Evolutionary conservation across 2,888 invertebrate genomes (phyloP), one percentile per base, ranked within the genome.

Genomic region (Pandemis cinnamomeana): DNA sequence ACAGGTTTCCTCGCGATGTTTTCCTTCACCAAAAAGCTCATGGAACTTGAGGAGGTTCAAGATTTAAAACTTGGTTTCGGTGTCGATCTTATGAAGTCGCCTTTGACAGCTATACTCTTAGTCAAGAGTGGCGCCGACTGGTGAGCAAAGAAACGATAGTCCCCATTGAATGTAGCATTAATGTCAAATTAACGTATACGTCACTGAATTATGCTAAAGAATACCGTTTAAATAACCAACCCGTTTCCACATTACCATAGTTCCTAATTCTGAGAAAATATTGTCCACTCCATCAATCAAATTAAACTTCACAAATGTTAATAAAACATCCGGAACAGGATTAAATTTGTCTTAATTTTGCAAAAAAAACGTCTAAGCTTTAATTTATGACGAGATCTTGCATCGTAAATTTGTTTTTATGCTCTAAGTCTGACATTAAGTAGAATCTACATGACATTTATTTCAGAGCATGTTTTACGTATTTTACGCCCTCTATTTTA

Each of bases 321-420:
- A 68, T 68, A 64, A 69, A 69, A 69, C 46, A 63, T 67, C 41
- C 13, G 55, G 15, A 27, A 69, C 58, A 63, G 61, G 61, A 61
- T 36, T 48, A 60, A 51, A 51, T 44, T 61, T 44, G 36, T 36
- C 7, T 13, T 51, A 27, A 44, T 70, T 71, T 67, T 67, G 75
- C 71, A 67, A 71, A 71, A 71, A 71, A 66, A 67, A 27, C 46
- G 67, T 36, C 20, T 63, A 75, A 67, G 68, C 51, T 55, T 27
- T 42, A 53, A 70, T 75, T 75, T 72, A 67, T 69, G 61, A 69
- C 70, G 55, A 70, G 67, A 75, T 75, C 75, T 72, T 62, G 5
- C 11, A 41, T 64, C 44, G 27, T 69, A 72, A 72, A 72, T 67
- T 62, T 15, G 53, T 62, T 70, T 75, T 75, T 60, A 58, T 53